phyloP scores from a whole-genome alignment of 2,797 vertebrate genomes.

The Malurus leucopterus region DNA sequence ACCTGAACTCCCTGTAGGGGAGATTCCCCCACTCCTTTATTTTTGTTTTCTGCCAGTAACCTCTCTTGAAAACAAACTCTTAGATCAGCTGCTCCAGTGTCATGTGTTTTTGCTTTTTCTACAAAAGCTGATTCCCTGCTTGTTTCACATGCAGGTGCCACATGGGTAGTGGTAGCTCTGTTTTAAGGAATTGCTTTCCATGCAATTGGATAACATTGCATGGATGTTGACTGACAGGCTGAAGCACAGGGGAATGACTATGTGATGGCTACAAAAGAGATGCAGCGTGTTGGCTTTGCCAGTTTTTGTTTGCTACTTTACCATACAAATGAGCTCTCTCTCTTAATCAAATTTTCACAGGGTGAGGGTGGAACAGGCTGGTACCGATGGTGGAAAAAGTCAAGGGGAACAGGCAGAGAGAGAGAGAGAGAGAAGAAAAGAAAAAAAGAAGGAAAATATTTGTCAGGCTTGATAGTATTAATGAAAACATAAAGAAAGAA shows the following conservation, averaged over 20 bases:
- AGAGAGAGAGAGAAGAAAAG: background rate
- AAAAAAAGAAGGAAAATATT: constrained; percentile 9
- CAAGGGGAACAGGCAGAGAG: background rate
- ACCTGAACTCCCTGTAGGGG: background rate
- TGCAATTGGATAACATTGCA: background rate
- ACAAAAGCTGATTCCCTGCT: background rate
- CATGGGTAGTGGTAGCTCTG: background rate
- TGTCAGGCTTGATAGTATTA: constrained; percentile 37
- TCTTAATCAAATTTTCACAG: background rate
- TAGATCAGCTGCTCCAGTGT: background rate
- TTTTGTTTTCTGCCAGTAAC: background rate
- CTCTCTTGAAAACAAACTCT: background rate
- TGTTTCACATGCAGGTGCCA: background rate
- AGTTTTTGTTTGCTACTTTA: background rate
- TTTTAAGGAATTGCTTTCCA: background rate
- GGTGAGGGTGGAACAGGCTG: background rate
- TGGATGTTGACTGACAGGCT: background rate
- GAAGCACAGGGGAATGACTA: background rate
- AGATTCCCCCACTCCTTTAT: background rate
- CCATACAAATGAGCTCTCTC: background rate
- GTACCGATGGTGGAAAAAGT: background rate
- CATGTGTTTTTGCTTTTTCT: background rate
- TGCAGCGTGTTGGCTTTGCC: background rate
- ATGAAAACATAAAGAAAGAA: constrained; percentile 50
- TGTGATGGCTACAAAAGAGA: background rate